phyloP scores from a whole-genome alignment of 2,113 vertebrate genomes.

The Electrona antarctica region DNA sequence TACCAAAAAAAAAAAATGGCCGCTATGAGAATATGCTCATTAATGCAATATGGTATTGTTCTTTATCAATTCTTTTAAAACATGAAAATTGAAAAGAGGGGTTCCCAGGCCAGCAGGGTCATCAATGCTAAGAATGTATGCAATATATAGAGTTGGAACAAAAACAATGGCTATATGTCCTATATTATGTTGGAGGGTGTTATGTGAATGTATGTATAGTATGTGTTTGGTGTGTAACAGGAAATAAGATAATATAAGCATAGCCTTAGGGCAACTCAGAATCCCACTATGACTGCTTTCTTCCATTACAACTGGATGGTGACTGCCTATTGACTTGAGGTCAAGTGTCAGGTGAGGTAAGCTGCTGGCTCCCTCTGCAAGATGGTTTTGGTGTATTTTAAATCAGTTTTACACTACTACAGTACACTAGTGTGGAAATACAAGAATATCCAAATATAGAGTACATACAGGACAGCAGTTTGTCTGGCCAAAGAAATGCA shows the following conservation, averaged over 20 bases:
- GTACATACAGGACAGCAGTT: too few relatives aligned
- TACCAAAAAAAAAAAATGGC: too few relatives aligned
- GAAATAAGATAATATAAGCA: conserved; percentile 19
- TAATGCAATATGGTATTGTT: background rate
- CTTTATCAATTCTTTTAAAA: background rate
- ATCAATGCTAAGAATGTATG: conserved; percentile 18
- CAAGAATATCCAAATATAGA: too few relatives aligned
- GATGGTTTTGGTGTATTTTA: background rate
- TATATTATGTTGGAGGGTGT: background rate
- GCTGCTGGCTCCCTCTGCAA: background rate
- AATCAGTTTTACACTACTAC: too few relatives aligned
- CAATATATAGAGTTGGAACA: background rate
- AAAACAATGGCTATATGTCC: background rate
- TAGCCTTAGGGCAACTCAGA: background rate
- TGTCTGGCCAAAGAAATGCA: too few relatives aligned
- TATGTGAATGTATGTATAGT: background rate
- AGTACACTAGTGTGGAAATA: too few relatives aligned
- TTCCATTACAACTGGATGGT: background rate
- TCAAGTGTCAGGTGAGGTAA: background rate
- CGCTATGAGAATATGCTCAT: too few relatives aligned
- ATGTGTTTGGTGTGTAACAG: background rate
- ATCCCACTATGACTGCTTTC: background rate
- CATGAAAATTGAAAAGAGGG: conserved; percentile 18
- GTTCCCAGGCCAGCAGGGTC: background rate
- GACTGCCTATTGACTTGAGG: background rate